Evolutionary conservation across 2,797 vertebrate species (phyloP), one percentile per base, ranked within the genome.

Genomic region (Chrosomus eos): DNA sequence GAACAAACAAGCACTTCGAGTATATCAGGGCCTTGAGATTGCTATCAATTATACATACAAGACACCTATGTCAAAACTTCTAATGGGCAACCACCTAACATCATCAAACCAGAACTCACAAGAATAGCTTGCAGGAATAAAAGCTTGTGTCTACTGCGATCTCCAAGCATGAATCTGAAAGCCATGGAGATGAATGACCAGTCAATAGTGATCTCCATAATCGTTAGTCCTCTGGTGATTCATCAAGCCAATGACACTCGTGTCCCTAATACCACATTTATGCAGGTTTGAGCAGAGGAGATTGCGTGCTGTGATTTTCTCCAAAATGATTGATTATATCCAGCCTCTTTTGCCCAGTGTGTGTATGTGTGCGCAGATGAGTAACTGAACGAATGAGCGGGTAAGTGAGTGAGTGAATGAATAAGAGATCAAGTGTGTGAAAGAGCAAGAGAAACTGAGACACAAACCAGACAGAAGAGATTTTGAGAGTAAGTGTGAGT

Each of bases 121-220:
- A 71, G 66, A 62, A 71, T 8, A 78, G 33, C 82, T 70, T 77
- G 64, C 26, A 68, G 64, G 64, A 84, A 68, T 67, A 84, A 81
- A 80, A 62, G 48, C 76, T 77, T 77, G 28, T n/a, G 64, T 28
- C 91, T 43, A 86, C 92, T 93, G 89, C 89, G 87, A 88, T 92
- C 73, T 85, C 84, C 85, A 91, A 93, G 94, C 94, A 93, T 90
- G 90, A 94, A 96, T 95, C 94, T 90, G 93, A 96, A 96, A 96
- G 94, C 96, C 96, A 96, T 93, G 95, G 92, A 97, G 96, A 97
- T 91, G 93, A 96, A 96, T 94, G 95, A 96, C 95, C 94, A 94
- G 95, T 96, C 94, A 93, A 94, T 96, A 96, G 95, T 84, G 89
- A 96, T 97, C 97, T 97, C 96, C 95, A 96, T 97, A 98, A 97